A percentile compares a stretch with the other conserved stretches of the same genome.
phyloP scores from a whole-genome alignment of 2,888 invertebrate species.

The Hybos culiciformis region DNA sequence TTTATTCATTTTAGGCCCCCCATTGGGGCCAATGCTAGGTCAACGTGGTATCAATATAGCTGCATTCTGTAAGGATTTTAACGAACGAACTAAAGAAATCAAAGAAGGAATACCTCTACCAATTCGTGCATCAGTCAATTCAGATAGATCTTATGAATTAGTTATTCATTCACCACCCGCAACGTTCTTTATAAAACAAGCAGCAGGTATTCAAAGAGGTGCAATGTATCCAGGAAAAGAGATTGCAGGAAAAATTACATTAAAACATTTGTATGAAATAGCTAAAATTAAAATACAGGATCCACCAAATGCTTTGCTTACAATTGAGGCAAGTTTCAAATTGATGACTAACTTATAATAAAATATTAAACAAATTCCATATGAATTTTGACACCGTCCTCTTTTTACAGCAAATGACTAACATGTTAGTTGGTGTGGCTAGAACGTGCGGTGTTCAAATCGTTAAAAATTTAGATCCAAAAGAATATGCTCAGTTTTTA shows the following conservation, averaged over 20 bases:
- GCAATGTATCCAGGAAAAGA: conserved; percentile 61
- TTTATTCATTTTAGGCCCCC: no score
- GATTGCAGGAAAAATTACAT: conserved; percentile 73
- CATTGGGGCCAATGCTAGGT: no score
- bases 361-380: background rate
- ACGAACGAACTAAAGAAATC: conserved; percentile 75
- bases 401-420: conserved; percentile 54
- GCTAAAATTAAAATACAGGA: conserved; percentile 90
- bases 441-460: conserved; percentile 74
- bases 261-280: conserved; percentile 96
- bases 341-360: background rate
- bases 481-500: conserved; percentile 71
- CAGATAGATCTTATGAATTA: conserved; percentile 74
- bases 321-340: conserved; percentile 24
- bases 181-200: conserved; percentile 80
- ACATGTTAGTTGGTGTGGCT: conserved; percentile 63
- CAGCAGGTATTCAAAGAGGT: conserved; percentile 80
- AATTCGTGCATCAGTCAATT: conserved; percentile 62
- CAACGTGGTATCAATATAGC: conserved; percentile 92
- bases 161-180: conserved; percentile 77
- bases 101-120: conserved; percentile 86
- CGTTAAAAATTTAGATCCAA: conserved; percentile 58
- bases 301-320: conserved; percentile 42
- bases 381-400: background rate
- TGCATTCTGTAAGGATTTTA: conserved; percentile 95